Percentiles rank a stretch among this genome's conserved stretches.
Conservation (phyloP, 2,113 vertebrate species). For the Malaclemys terrapin region DNA sequence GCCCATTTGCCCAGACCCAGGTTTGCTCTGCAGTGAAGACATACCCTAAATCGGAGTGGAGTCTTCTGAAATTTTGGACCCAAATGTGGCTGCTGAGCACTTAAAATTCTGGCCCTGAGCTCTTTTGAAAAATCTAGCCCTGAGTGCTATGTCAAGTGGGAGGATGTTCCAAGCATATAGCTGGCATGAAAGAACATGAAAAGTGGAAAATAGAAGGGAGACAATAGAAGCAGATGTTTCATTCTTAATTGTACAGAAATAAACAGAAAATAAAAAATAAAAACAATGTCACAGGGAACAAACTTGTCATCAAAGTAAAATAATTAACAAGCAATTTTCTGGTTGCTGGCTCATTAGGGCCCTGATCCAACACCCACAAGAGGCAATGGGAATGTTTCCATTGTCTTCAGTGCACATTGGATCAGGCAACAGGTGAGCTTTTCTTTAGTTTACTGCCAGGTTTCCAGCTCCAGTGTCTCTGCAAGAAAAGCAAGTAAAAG, state of each 20-base stretch:
- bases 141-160: background rate
- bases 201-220: background rate
- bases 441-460: background rate
- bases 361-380: background rate
- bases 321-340: background rate
- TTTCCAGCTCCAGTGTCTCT: background rate
- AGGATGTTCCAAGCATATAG: background rate
- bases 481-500: background rate
- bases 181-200: background rate
- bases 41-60: background rate
- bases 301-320: background rate
- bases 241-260: background rate
- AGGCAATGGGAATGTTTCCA: background rate
- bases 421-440: background rate
- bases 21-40: background rate
- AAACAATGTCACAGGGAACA: background rate
- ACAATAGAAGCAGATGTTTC: background rate
- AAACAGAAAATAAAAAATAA: background rate
- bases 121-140: background rate
- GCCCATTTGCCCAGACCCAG: background rate
- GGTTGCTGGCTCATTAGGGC: background rate
- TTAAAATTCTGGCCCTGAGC: background rate
- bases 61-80: background rate
- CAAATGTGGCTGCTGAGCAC: background rate
- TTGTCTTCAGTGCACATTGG: background rate